These are phyloP conservation scores for Pseudorhiza aurosa DNA, from an alignment of 30 jellyfish, hydroid and myxozoan genomes.

Conservation along the genomic window DNA sequence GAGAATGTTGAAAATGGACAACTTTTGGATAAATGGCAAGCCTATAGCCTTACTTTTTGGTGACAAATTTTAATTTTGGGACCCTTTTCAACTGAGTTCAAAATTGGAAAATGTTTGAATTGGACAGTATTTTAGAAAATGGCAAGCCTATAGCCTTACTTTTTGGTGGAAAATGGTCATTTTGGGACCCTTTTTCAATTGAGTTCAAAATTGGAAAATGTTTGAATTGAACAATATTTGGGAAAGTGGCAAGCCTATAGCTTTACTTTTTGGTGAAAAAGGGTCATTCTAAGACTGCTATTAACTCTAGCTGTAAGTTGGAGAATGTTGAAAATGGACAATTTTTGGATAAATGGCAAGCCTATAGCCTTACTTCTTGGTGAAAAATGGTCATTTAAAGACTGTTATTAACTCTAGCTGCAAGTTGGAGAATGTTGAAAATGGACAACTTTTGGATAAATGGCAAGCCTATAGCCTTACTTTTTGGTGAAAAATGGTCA, in stretches of 20 bases:
- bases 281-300: no score
- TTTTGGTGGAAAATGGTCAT: not conserved
- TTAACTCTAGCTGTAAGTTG: no score
- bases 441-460: not conserved
- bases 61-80: not conserved
- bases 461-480: constrained; percentile 18
- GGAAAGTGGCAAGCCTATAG: constrained; percentile 13
- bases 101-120: not conserved
- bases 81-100: not conserved
- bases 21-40: not conserved
- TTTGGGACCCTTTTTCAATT: not conserved
- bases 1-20: no score
- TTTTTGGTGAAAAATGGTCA: not conserved
- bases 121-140: not conserved
- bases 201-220: no score
- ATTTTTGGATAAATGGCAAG: not conserved
- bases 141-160: constrained; percentile 19
- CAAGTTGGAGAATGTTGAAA: no score
- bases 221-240: not conserved
- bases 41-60: constrained; percentile 27
- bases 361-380: not conserved
- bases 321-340: no score
- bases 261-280: constrained; percentile 10
- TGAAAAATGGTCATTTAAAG: not conserved
- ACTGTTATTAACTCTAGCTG: not conserved